These are phyloP conservation scores for Hetaerina titia DNA, from an alignment of 2,888 invertebrate genomes.

Conservation along the genomic window DNA sequence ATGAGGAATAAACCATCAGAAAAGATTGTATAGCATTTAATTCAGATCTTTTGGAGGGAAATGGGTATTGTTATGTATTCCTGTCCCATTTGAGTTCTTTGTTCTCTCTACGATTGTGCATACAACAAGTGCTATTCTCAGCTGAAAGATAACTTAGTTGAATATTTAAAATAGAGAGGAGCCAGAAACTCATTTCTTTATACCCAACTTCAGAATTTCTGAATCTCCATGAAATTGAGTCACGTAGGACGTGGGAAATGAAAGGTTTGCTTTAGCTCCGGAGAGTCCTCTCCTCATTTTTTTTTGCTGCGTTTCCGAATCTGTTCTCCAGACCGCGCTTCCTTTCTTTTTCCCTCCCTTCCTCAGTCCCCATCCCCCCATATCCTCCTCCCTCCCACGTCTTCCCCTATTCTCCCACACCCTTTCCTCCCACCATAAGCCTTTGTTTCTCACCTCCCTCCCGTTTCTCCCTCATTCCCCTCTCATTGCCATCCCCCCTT, in stretches of 20 bases:
- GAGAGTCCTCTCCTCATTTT: background rate
- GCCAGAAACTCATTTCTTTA: conserved; percentile 57
- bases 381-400: background rate
- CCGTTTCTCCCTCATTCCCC: background rate
- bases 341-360: background rate
- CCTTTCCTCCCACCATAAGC: background rate
- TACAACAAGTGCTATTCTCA: conserved; percentile 58
- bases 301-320: conserved; percentile 31
- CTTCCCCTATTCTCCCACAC: background rate
- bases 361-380: no score
- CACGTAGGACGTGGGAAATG: conserved; percentile 50
- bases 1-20: conserved; percentile 17
- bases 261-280: conserved; percentile 49
- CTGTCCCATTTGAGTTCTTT: conserved; percentile 6
- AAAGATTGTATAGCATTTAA: background rate
- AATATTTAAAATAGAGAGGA: conserved; percentile 60
- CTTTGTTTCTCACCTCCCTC: background rate
- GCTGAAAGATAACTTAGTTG: conserved; percentile 39
- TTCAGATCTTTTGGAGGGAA: conserved; percentile 9
- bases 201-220: conserved; percentile 58
- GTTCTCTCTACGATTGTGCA: conserved; percentile 29
- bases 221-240: conserved; percentile 66
- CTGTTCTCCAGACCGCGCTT: conserved; percentile 3
- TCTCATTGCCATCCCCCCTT: background rate
- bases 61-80: conserved; percentile 20